These are phyloP conservation scores for Acanthosepion lycidas DNA, from an alignment of 2,888 invertebrate genomes.

Conservation along the genomic window DNA sequence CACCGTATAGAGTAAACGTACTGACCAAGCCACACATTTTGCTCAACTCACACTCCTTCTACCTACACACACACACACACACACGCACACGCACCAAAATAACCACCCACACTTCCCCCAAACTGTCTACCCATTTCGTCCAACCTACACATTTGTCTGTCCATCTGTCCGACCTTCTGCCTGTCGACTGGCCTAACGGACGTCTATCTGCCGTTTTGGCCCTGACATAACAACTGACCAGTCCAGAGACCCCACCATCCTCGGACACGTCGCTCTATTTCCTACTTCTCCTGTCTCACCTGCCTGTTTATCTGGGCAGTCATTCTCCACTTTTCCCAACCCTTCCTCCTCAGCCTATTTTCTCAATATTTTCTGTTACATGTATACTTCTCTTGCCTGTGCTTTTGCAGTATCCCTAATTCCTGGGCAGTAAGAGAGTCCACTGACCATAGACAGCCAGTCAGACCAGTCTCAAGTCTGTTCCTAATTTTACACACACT, in stretches of 20 bases:
- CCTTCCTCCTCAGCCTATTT: not conserved
- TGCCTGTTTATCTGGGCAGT: not conserved
- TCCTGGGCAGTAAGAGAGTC: not conserved
- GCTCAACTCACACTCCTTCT: not conserved
- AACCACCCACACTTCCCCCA: not conserved
- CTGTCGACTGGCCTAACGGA: not conserved
- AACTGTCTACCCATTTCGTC: not conserved
- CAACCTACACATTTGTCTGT: not conserved
- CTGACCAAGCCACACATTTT: not conserved
- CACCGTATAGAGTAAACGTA: not conserved
- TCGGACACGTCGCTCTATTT: not conserved
- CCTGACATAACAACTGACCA: constrained; percentile 5
- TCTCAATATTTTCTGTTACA: not conserved
- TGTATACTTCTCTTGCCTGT: not conserved
- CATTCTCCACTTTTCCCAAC: too few relatives aligned
- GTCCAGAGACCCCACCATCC: not conserved
- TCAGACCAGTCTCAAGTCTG: too few relatives aligned
- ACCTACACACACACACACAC: too few relatives aligned
- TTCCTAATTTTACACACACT: too few relatives aligned
- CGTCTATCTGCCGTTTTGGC: not conserved
- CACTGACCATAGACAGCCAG: too few relatives aligned
- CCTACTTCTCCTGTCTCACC: not conserved
- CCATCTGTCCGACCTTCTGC: not conserved
- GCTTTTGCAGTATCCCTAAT: not conserved
- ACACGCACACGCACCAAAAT: too few relatives aligned